Evolutionary conservation across 2,113 vertebrate species (phyloP), one percentile per base, ranked within the genome.

Genomic region (Notarius quadriscutis): DNA sequence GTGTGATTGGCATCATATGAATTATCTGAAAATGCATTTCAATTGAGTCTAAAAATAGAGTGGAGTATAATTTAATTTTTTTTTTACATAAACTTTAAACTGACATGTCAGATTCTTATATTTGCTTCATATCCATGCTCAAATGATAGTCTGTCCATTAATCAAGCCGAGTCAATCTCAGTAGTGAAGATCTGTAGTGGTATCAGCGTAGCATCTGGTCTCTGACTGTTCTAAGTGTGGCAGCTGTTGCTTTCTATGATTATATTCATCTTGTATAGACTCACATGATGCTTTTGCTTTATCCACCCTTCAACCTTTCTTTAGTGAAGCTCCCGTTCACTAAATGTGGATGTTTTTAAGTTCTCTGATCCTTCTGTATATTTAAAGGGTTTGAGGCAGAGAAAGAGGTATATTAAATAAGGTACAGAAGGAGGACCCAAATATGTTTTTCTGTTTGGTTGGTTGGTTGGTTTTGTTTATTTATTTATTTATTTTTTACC

Each of bases 181-280:
- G 89, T 78, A 69, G 72, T 71, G 60, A 83, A 87, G 48, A 83
- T 88, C 65, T 74, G 86, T 84, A 51, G 78, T 88, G 82, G 34
- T 82, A 79, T 87, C 84, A 82, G 71, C 53, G 53, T 88, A 87
- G 81, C 87, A 90, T 89, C 89, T 90, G 89, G 78, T 88, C 81
- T 34, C 78, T 84, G 82, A 85, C 84, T 88, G 82, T 84, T 90
- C 41, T 74, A 88, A 90, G 81, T 86, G 85, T 87, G 74, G 82
- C 89, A 90, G 89, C 87, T 90, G 89, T 90, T 90, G 87, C 89
- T 85, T 87, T 81, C 78, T 86, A 78, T 71, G 65, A 90, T 48
- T 72, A 85, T 67, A 88, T 90, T 90, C 83, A 81, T 90, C 87
- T 90, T 88, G 82, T 84, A 88, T 72, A 87, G 65, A 83, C 55